A percentile compares a stretch with the other conserved stretches of the same genome.
These are phyloP conservation scores for Cheilosia scutellata DNA, from an alignment of 2,888 invertebrate species.

Conservation along the genomic window DNA sequence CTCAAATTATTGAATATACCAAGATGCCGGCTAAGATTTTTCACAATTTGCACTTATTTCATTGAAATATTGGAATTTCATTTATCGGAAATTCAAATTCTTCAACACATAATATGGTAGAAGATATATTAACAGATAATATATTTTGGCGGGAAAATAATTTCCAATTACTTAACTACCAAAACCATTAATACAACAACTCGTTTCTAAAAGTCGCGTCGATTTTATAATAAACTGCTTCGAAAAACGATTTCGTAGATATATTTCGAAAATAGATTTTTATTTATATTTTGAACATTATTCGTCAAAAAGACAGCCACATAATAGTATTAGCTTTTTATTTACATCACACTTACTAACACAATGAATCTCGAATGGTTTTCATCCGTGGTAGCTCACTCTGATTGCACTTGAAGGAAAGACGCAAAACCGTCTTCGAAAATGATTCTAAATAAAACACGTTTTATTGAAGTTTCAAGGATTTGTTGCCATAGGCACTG, in stretches of 20 bases:
- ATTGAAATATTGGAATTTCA: not conserved
- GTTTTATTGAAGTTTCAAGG: not conserved
- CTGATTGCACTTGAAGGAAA: not conserved
- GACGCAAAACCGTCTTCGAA: not conserved
- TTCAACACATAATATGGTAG: not conserved
- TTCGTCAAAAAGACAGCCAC: not conserved
- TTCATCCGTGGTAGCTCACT: not conserved
- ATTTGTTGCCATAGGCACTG: constrained; percentile 10
- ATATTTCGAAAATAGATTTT: too few species aligned
- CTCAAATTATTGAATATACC: not conserved
- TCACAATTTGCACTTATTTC: constrained; percentile 2
- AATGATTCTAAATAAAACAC: not conserved
- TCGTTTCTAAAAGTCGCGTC: too few species aligned
- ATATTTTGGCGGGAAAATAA: constrained; percentile 20
- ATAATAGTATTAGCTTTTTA: not conserved
- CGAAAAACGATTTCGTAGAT: too few species aligned
- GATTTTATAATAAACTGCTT: too few species aligned
- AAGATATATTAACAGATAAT: constrained; percentile 2
- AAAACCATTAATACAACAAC: too few species aligned
- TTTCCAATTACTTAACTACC: not conserved
- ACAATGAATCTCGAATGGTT: not conserved
- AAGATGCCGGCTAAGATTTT: not conserved
- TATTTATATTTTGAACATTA: too few species aligned
- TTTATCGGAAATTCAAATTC: constrained; percentile 2
- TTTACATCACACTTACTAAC: not conserved